These are phyloP conservation scores for Petrolisthes manimaculis DNA, from an alignment of 2,888 invertebrate genomes.

Conservation along the genomic window DNA sequence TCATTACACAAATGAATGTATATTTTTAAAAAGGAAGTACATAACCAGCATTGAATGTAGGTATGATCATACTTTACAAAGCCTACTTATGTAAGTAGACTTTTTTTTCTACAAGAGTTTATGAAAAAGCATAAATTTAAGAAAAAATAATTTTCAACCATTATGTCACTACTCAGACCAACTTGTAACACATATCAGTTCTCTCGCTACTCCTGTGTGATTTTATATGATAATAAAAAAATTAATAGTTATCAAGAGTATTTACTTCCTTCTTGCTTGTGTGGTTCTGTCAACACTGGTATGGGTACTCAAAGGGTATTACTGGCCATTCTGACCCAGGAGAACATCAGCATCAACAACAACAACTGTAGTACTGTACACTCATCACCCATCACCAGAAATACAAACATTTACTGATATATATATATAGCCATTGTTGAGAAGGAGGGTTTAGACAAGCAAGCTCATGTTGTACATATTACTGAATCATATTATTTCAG, in stretches of 20 bases:
- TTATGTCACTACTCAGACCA: slow-evolving; percentile 58
- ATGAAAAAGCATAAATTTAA: neutral
- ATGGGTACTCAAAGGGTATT: too few species aligned
- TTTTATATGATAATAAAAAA: slow-evolving; percentile 62
- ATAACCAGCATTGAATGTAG: neutral
- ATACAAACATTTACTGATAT: too few species aligned
- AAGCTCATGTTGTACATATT: slow-evolving; percentile 39
- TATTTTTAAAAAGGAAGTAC: slow-evolving; percentile 9
- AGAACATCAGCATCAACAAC: too few species aligned
- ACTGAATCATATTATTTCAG: slow-evolving; percentile 30
- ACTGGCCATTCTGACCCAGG: too few species aligned
- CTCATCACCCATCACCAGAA: too few species aligned
- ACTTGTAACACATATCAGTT: slow-evolving; percentile 63
- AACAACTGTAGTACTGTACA: too few species aligned
- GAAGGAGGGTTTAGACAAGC: neutral
- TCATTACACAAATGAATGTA: slow-evolving; percentile 7
- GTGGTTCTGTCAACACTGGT: too few species aligned
- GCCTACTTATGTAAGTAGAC: slow-evolving; percentile 2
- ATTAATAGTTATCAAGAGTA: slow-evolving; percentile 41
- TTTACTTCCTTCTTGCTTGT: slow-evolving; percentile 21
- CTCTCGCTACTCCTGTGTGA: slow-evolving; percentile 63
- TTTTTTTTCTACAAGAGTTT: neutral
- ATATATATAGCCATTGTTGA: neutral
- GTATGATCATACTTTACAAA: neutral
- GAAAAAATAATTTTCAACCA: slow-evolving; percentile 24